A percentile compares a stretch with the other conserved stretches of the same genome.
Conservation (phyloP, 2,797 vertebrate genomes). For the Phataginus tetradactyla region DNA sequence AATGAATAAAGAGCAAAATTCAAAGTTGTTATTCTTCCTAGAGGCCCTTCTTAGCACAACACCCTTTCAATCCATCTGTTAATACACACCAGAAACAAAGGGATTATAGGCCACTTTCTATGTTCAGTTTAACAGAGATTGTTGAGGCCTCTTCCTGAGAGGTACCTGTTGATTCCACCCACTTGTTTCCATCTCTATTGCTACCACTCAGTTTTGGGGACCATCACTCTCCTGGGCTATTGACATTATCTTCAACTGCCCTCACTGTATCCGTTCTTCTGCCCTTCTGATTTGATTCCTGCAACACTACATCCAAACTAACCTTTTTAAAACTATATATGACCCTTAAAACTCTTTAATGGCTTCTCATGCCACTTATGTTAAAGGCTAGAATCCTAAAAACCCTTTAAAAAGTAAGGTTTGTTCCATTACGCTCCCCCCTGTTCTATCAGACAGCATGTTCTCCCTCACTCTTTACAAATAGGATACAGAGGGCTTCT, state of each 20-base stretch:
- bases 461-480: neutral
- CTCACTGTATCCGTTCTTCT: neutral
- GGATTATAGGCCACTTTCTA: neutral
- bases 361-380: neutral
- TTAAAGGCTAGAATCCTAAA: neutral
- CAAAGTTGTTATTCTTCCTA: neutral
- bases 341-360: neutral
- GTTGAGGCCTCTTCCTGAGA: neutral
- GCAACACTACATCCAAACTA: neutral
- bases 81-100: neutral
- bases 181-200: neutral
- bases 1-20: neutral
- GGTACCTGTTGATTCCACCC: neutral
- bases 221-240: neutral
- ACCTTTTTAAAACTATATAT: neutral
- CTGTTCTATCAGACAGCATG: neutral
- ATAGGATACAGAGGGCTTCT: neutral
- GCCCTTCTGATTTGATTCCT: neutral
- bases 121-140: neutral
- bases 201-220: neutral
- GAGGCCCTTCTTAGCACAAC: neutral
- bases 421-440: neutral
- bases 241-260: neutral
- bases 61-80: neutral
- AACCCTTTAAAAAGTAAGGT: neutral